These are phyloP conservation scores for Oegoconia quadripuncta DNA, from an alignment of 2,888 invertebrate species.

Conservation along the genomic window DNA sequence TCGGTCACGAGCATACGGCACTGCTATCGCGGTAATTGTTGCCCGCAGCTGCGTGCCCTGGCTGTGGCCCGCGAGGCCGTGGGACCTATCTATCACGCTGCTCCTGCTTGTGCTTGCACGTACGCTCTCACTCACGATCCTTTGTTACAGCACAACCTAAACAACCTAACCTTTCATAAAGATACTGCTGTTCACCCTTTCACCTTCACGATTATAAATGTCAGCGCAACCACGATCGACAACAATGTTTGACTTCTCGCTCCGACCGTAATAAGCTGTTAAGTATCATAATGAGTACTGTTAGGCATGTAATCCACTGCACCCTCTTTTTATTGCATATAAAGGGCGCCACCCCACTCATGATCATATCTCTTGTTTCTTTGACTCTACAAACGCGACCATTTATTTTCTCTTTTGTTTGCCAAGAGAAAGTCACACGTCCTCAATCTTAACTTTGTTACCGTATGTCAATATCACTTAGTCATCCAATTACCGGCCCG, in stretches of 20 bases:
- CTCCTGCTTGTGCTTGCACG: slow-evolving; percentile 13
- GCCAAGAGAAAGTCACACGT: slow-evolving; percentile 33
- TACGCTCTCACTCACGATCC: slow-evolving; percentile 30
- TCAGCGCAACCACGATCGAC: slow-evolving; percentile 28
- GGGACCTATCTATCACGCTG: slow-evolving; percentile 40
- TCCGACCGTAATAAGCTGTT: slow-evolving; percentile 58
- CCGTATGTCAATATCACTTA: slow-evolving; percentile 54
- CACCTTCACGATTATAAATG: slow-evolving; percentile 40
- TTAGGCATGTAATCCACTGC: slow-evolving; percentile 63
- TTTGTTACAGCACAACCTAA: slow-evolving; percentile 17
- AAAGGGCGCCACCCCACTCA: slow-evolving; percentile 49
- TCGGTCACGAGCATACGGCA: slow-evolving; percentile 73
- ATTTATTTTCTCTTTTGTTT: slow-evolving; percentile 29
- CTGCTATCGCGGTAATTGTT: slow-evolving; percentile 63
- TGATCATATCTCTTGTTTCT: slow-evolving; percentile 38
- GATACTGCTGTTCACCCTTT: slow-evolving; percentile 32
- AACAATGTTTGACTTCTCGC: slow-evolving; percentile 51
- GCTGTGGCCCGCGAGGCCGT: slow-evolving; percentile 53
- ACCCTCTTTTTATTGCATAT: slow-evolving; percentile 41
- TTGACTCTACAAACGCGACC: slow-evolving; percentile 25
- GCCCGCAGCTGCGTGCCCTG: slow-evolving; percentile 59
- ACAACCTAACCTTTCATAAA: slow-evolving; percentile 17
- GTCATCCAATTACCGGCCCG: slow-evolving; percentile 62
- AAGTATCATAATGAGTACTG: slow-evolving; percentile 56
- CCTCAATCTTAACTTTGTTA: slow-evolving; percentile 31